phyloP scores from a whole-genome alignment of 2,888 invertebrate genomes.

The Cyclophora albipunctata region DNA sequence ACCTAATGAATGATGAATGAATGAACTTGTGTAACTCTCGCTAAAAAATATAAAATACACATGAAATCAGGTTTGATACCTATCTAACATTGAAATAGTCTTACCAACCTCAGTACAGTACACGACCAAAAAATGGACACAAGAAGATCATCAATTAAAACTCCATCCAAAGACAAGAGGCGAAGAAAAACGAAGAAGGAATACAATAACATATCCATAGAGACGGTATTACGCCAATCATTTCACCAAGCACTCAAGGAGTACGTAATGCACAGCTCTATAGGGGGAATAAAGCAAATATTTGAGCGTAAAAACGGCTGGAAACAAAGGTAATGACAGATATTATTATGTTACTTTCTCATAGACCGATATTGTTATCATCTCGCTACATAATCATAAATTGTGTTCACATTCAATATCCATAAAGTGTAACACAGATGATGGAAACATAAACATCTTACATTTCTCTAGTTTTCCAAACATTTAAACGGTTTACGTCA shows the following conservation, averaged over 20 bases:
- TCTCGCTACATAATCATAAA: background rate
- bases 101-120: no score
- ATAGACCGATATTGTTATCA: background rate
- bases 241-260: constrained; percentile 41
- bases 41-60: no score
- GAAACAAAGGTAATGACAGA: constrained; percentile 28
- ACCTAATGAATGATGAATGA: no score
- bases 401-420: no score
- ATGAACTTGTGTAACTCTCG: no score
- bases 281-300: constrained; percentile 38
- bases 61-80: no score
- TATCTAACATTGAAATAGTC: no score
- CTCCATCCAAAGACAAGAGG: constrained; percentile 22
- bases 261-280: constrained; percentile 35
- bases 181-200: constrained; percentile 15
- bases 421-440: no score
- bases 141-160: constrained; percentile 4
- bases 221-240: constrained; percentile 48
- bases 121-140: constrained; percentile 5
- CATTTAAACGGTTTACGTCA: no score
- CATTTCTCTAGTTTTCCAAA: no score
- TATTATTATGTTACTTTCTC: background rate
- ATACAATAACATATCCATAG: constrained; percentile 25
- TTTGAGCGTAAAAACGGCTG: constrained; percentile 19
- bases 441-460: no score